phyloP scores from a whole-genome alignment of 2,888 invertebrate species.

The Melinaea marsaeus region DNA sequence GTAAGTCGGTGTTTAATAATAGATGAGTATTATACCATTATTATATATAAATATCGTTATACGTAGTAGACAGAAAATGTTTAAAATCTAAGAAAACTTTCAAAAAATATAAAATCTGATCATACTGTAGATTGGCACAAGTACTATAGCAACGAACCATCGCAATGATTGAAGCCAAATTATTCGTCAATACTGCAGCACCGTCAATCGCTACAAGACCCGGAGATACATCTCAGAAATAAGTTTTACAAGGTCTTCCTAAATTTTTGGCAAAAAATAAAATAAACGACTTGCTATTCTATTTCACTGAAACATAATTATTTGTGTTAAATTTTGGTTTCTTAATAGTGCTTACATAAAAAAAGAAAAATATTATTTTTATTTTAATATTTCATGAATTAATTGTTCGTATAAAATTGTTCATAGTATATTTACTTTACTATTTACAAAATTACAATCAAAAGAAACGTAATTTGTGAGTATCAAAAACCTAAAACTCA shows the following conservation, averaged over 20 bases:
- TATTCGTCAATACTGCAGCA: constrained; percentile 36
- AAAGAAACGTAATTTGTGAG: too few relatives aligned
- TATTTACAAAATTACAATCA: too few relatives aligned
- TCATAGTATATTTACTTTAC: too few relatives aligned
- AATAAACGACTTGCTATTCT: constrained; percentile 1
- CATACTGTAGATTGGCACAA: constrained; percentile 36
- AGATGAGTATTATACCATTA: too few relatives aligned
- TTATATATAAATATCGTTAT: too few relatives aligned
- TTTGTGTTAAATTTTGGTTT: not conserved
- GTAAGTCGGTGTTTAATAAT: too few relatives aligned
- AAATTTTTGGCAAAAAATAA: not conserved
- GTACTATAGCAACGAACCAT: constrained; percentile 26
- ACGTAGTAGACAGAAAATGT: too few relatives aligned
- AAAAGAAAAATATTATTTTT: too few relatives aligned
- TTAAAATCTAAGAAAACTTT: not conserved
- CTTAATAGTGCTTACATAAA: too few relatives aligned
- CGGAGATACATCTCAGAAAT: constrained; percentile 16
- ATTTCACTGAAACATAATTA: constrained; percentile 7
- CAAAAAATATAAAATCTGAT: constrained; percentile 14
- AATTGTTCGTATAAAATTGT: too few relatives aligned
- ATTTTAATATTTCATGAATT: too few relatives aligned
- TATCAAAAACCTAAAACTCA: too few relatives aligned
- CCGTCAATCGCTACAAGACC: constrained; percentile 24
- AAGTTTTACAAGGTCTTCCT: constrained; percentile 14
- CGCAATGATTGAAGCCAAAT: constrained; percentile 39